Base-by-base conservation (phyloP, 2,888 invertebrate species). In the Metellina segmentata region DNA sequence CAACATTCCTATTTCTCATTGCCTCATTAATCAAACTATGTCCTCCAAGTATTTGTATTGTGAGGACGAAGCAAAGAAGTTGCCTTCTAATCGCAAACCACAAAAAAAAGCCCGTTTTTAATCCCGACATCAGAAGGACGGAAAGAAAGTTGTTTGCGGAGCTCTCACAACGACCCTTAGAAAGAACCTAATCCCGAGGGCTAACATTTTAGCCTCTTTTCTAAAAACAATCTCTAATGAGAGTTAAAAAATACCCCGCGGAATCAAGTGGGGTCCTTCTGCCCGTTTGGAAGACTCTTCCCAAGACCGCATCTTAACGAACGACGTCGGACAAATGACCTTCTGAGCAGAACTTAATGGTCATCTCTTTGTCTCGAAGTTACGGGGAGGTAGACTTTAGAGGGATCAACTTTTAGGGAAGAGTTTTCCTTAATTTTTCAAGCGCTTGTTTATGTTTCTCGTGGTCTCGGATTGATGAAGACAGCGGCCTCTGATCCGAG, bases 221-320 rank as follows among this genome's bases (percentile, higher is more conserved):
- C 81, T 74, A 8, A 70, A 83, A 89, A 89, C 71, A 78, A 88
- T 85, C 90, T 82, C 61, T 91, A 91, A 91, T 91, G 90, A 91
- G 90, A 91, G 90, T 82, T 82, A 81, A 91, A 91, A 91, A 86
- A 81, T 86, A 77, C 77, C 81, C 81, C 52, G 11, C 19, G 69
- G 88, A 48, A 48, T 19, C 20, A 78, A 74, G 61, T 16, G n/a
- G 48, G 34, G 34, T 34, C 34, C 34, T 34, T 34, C 34, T 34
- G 34, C 34, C 34, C 34, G 52, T 52, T 78, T 53, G 74, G 74
- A 75, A 53, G 20, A 61, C 85, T 34, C 34, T 34, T n/a, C 34
- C 34, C 34, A 34, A 34, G 90, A 81, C 90, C 90, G 51, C 90
- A 90, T 61, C 90, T 74, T 90, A 90, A 90, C 90, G 90, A 90